These are phyloP conservation scores for Epizoanthus ramosus DNA, from an alignment of 92 coral and sea anemone species.

Conservation along the genomic window DNA sequence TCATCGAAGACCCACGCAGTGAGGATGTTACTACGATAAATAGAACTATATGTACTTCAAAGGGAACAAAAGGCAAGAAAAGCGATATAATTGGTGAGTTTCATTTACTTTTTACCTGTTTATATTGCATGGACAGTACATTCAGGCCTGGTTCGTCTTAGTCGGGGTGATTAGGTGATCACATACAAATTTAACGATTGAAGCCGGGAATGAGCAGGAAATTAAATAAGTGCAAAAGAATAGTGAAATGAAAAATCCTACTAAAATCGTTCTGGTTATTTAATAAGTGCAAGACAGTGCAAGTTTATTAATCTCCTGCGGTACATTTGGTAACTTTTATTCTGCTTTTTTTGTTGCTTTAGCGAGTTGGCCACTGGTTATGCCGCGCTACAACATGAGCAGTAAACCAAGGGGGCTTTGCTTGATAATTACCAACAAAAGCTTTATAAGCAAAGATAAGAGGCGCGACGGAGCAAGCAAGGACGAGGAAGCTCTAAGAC, in stretches of 20 bases:
- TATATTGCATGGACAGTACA: too few species aligned
- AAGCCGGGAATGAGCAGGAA: too few species aligned
- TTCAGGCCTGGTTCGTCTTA: too few species aligned
- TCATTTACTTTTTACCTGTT: not conserved
- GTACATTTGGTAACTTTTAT: too few species aligned
- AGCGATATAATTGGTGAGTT: not conserved
- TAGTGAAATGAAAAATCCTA: too few species aligned
- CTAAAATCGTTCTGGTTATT: too few species aligned
- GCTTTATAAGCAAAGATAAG: conserved; percentile 7
- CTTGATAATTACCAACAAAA: conserved; percentile 31
- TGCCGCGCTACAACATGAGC: conserved; percentile 28
- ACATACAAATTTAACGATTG: too few species aligned
- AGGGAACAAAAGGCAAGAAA: not conserved
- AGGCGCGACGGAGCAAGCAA: conserved; percentile 29
- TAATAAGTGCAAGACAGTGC: too few species aligned
- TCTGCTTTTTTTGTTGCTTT: too few species aligned
- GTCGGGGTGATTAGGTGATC: too few species aligned
- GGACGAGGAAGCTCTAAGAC: conserved; percentile 23
- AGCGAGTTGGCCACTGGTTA: not conserved
- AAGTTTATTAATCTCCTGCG: too few species aligned
- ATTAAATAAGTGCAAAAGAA: too few species aligned
- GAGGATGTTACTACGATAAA: not conserved
- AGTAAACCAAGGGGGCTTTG: conserved; percentile 34
- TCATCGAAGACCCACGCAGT: not conserved
- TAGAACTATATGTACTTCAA: not conserved